phyloP scores from a whole-genome alignment of 1,140 invertebrate genomes.

The Hylaeus volcanicus region DNA sequence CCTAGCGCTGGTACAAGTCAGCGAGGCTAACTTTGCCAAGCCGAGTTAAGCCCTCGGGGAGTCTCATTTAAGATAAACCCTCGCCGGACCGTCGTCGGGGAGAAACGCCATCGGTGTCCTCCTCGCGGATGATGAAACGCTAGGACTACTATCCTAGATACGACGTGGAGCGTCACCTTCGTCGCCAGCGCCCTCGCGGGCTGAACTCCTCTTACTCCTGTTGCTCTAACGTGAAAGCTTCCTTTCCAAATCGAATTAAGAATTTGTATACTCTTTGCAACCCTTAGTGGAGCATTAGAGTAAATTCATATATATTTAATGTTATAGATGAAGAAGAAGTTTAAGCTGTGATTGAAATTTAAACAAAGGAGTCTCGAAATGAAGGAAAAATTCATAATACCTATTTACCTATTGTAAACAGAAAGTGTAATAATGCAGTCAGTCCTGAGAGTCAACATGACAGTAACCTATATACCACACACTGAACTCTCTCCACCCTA shows the following conservation, averaged over 20 bases:
- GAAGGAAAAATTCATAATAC: no score
- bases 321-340: no score
- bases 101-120: constrained; percentile 53
- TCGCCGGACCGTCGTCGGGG: constrained; percentile 30
- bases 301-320: no score
- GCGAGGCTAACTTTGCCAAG: constrained; percentile 62
- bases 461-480: no score
- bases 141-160: constrained; percentile 70
- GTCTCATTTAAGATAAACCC: constrained; percentile 77
- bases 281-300: no score
- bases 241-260: constrained; percentile 12
- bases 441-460: no score
- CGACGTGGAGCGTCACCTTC: constrained; percentile 14
- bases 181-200: constrained; percentile 10
- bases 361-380: no score
- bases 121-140: constrained; percentile 69
- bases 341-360: no score
- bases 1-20: constrained; percentile 63
- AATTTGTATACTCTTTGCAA: no score
- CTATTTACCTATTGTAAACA: no score
- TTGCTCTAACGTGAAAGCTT: constrained; percentile 16
- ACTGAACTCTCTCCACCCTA: no score
- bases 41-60: constrained; percentile 72
- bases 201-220: constrained; percentile 4
- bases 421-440: no score